phyloP scores from a whole-genome alignment of 2,888 invertebrate genomes.

The Omphaloscelis lunosa region DNA sequence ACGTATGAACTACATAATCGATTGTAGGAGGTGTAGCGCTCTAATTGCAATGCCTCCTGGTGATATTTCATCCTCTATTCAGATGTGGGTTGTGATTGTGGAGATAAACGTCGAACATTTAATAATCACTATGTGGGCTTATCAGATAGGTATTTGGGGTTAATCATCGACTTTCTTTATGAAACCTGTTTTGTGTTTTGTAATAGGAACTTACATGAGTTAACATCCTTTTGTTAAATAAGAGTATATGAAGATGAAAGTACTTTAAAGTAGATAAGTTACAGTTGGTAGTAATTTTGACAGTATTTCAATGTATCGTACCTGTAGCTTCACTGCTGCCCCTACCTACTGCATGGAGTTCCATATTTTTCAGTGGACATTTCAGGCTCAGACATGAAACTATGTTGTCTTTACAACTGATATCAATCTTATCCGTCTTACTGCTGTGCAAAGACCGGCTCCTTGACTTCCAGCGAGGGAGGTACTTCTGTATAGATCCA shows the following conservation, averaged over 20 bases:
- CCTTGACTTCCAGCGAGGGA: too few species aligned
- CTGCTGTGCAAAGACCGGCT: too few species aligned
- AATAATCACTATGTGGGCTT: constrained; percentile 53
- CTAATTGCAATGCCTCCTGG: constrained; percentile 65
- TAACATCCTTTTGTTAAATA: constrained; percentile 25
- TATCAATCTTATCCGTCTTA: not conserved
- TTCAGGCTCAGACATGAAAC: not conserved
- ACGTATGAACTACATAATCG: constrained; percentile 70
- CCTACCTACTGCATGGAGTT: not conserved
- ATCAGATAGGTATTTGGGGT: constrained; percentile 30
- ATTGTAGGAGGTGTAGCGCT: constrained; percentile 54
- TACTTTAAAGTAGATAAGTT: constrained; percentile 7
- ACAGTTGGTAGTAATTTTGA: not conserved
- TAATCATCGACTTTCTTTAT: constrained; percentile 41
- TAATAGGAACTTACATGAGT: constrained; percentile 29
- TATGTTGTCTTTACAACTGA: not conserved
- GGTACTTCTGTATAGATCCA: not conserved
- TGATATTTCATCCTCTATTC: constrained; percentile 51
- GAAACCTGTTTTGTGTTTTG: constrained; percentile 42
- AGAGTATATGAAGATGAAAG: constrained; percentile 14
- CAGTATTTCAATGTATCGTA: not conserved
- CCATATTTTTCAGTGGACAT: not conserved
- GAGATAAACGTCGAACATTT: constrained; percentile 48
- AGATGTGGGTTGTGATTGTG: constrained; percentile 67
- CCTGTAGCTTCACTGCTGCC: not conserved